A percentile compares a stretch with the other conserved stretches of the same genome.
phyloP scores from a whole-genome alignment of 2,113 vertebrate genomes.

The Hipposideros armiger region DNA sequence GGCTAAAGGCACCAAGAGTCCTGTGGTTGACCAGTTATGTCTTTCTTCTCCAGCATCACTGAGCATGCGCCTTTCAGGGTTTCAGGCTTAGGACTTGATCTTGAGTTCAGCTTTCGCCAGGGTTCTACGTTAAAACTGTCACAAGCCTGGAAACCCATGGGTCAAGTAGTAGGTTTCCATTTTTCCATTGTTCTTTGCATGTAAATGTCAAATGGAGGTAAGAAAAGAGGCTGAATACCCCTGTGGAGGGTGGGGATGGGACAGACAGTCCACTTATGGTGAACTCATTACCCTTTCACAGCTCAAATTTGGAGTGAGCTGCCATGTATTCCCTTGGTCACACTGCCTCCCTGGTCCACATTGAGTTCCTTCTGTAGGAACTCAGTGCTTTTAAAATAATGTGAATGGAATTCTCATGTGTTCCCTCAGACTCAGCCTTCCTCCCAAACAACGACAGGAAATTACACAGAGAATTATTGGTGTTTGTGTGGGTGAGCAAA shows the following conservation, averaged over 20 bases:
- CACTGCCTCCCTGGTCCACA: not conserved
- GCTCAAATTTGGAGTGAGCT: not conserved
- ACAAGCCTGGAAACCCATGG: not conserved
- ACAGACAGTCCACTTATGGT: accelerated
- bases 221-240: not conserved
- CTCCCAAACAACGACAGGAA: not conserved
- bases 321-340: not conserved
- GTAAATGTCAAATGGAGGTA: not conserved
- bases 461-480: not conserved
- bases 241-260: not conserved
- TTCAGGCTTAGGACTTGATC: not conserved
- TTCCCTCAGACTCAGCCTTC: not conserved
- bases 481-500: not conserved
- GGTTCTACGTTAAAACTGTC: not conserved
- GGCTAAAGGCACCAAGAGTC: not conserved
- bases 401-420: not conserved
- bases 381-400: not conserved
- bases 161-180: not conserved
- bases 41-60: not conserved
- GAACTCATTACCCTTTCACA: not conserved
- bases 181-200: not conserved
- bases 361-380: not conserved
- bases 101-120: not conserved
- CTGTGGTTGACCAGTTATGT: too few relatives aligned
- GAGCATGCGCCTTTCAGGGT: not conserved